Conservation (phyloP, 2,113 vertebrate genomes). For the Lagopus muta region DNA sequence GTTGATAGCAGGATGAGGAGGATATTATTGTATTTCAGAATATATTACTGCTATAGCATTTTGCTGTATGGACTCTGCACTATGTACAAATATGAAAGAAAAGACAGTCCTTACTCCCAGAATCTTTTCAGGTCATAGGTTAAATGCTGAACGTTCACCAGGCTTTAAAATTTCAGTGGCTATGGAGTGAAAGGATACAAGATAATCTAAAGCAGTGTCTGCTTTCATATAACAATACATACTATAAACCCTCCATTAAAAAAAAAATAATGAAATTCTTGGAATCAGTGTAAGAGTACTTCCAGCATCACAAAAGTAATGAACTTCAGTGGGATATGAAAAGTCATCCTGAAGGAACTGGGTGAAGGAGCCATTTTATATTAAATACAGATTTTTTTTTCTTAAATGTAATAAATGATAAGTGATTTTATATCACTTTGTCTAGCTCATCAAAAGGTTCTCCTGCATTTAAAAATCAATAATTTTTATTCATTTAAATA, state of each 20-base stretch:
- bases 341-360: neutral
- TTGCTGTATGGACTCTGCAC: neutral
- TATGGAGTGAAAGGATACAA: neutral
- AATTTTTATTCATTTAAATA: neutral
- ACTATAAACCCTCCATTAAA: neutral
- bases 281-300: neutral
- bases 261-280: neutral
- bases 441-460: neutral
- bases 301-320: neutral
- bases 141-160: neutral
- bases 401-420: neutral
- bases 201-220: neutral
- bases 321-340: accelerated
- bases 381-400: neutral
- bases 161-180: neutral
- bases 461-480: neutral
- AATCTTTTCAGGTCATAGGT: neutral
- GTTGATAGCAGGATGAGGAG: neutral
- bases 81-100: neutral
- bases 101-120: neutral
- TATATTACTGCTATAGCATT: neutral
- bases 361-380: neutral
- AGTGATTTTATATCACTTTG: neutral
- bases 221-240: neutral
- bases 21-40: neutral